These are phyloP conservation scores for Vultur gryphus DNA, from an alignment of 2,797 vertebrate species.

Conservation along the genomic window DNA sequence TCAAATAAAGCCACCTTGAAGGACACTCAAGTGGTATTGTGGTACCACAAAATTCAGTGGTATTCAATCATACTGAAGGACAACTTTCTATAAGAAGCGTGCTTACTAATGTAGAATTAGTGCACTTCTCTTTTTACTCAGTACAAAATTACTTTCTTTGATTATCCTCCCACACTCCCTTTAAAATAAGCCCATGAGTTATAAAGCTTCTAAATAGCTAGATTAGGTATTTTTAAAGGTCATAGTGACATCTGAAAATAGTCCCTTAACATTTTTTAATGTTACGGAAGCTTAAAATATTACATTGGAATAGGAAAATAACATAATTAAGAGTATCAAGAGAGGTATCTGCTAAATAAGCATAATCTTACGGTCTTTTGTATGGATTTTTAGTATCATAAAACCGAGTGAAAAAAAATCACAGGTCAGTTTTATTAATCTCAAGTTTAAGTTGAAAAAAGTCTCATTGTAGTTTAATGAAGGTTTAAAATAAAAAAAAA, in stretches of 20 bases:
- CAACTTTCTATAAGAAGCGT: constrained; percentile 40
- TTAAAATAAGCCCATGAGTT: constrained; percentile 61
- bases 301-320: neutral
- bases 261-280: constrained; percentile 33
- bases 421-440: neutral
- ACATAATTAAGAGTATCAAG: neutral
- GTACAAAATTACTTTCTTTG: constrained; percentile 56
- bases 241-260: constrained; percentile 55
- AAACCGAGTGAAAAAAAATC: neutral
- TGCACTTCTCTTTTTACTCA: constrained; percentile 50
- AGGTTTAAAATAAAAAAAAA: neutral
- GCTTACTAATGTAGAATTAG: constrained; percentile 40
- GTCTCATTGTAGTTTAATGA: neutral
- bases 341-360: neutral
- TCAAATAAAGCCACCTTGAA: neutral
- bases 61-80: constrained; percentile 47
- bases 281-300: neutral
- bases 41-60: neutral
- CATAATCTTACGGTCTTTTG: neutral
- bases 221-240: constrained; percentile 64
- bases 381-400: neutral
- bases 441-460: neutral
- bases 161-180: constrained; percentile 63
- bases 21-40: neutral
- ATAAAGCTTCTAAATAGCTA: constrained; percentile 51